These are phyloP conservation scores for Lordiphosa stackelbergi DNA, from an alignment of 1,140 invertebrate genomes.

Conservation along the genomic window DNA sequence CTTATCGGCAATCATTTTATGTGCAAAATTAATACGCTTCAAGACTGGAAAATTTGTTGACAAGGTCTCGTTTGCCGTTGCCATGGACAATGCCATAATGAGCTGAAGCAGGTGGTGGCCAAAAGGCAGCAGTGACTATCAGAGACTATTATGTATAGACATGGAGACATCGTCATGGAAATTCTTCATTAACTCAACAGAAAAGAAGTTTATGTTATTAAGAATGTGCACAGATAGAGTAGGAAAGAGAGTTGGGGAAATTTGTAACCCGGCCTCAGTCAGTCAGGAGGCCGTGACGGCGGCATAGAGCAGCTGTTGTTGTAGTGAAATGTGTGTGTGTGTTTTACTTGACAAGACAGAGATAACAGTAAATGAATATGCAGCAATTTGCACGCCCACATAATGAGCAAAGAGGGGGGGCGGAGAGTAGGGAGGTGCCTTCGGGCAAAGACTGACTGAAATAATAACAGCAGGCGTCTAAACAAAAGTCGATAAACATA, in stretches of 20 bases:
- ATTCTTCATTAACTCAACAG: constrained; percentile 76
- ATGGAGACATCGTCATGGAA: constrained; percentile 73
- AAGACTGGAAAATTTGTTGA: constrained; percentile 54
- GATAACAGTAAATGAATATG: constrained; percentile 76
- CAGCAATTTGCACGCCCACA: constrained; percentile 75
- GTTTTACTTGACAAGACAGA: constrained; percentile 69
- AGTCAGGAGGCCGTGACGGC: constrained; percentile 1
- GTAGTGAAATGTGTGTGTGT: constrained; percentile 48
- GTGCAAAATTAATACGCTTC: constrained; percentile 57
- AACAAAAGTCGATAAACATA: constrained; percentile 75
- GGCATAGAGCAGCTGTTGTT: constrained; percentile 58
- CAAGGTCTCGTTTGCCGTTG: constrained; percentile 39
- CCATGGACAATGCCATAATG: constrained; percentile 49
- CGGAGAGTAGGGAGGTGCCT: constrained; percentile 15
- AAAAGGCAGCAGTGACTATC: constrained; percentile 35
- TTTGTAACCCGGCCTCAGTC: neutral
- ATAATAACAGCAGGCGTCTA: constrained; percentile 66
- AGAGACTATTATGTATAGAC: constrained; percentile 20
- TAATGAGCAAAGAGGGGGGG: constrained; percentile 47
- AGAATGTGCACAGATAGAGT: constrained; percentile 24
- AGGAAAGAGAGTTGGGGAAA: constrained; percentile 6
- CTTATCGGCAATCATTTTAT: constrained; percentile 74
- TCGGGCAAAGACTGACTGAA: constrained; percentile 44
- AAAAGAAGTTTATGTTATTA: constrained; percentile 76
- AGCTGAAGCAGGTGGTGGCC: constrained; percentile 50